These are phyloP conservation scores for Drosophila saltans DNA, from an alignment of 1,140 invertebrate genomes.

Conservation along the genomic window DNA sequence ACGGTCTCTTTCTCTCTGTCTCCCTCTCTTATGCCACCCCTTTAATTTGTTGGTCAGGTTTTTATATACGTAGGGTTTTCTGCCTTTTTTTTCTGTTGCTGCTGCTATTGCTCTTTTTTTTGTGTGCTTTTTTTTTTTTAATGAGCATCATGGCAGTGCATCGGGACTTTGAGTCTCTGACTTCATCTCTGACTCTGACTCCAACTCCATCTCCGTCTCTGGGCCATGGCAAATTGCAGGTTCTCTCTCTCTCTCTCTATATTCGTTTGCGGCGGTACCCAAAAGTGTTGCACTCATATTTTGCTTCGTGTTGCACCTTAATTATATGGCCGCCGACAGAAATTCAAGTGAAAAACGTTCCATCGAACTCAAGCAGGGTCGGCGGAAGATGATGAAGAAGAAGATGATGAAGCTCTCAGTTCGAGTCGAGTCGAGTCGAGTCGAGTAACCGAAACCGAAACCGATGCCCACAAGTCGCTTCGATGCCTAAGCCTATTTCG, in stretches of 20 bases:
- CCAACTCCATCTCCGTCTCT: constrained; percentile 33
- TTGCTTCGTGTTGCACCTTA: constrained; percentile 75
- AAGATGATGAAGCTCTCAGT: constrained; percentile 22
- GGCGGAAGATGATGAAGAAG: constrained; percentile 24
- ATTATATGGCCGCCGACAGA: constrained; percentile 78
- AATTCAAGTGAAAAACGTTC: constrained; percentile 75
- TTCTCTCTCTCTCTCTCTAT: constrained; percentile 32
- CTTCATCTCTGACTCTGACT: constrained; percentile 27
- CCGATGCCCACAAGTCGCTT: constrained; percentile 2
- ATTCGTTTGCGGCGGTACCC: constrained; percentile 25
- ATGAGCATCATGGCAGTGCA: constrained; percentile 66
- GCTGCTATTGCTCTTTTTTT: constrained; percentile 13
- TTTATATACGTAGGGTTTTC: constrained; percentile 17
- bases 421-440: too few relatives aligned
- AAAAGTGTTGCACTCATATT: constrained; percentile 79
- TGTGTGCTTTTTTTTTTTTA: constrained; percentile 63
- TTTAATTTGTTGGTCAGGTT: constrained; percentile 77
- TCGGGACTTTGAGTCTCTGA: constrained; percentile 36
- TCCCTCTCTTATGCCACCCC: constrained; percentile 3
- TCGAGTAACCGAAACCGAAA: constrained; percentile 30
- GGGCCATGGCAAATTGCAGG: constrained; percentile 68
- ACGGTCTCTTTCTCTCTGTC: constrained; percentile 25
- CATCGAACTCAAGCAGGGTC: constrained; percentile 30
- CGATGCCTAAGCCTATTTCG: constrained; percentile 69
- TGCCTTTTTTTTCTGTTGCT: constrained; percentile 34